Evolutionary conservation across 2,113 vertebrate genomes (phyloP).

Genomic region (Melanerpes formicivorus): DNA sequence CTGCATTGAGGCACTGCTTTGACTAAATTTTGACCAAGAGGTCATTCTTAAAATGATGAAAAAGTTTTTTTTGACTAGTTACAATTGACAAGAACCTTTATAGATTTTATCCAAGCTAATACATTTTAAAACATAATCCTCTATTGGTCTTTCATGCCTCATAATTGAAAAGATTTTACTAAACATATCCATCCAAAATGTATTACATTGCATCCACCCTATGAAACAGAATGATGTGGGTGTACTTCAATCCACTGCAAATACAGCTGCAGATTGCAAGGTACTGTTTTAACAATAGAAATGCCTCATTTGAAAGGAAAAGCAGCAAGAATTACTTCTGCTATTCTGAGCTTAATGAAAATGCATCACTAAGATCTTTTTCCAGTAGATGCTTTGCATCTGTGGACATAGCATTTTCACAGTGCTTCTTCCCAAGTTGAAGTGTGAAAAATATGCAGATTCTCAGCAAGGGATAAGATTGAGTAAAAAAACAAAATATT

Average conservation of each 20-base stretch:
- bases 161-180: neutral
- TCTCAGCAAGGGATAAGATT: neutral
- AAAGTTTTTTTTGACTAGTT: neutral
- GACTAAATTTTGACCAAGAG: neutral
- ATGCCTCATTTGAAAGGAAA: neutral
- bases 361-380: neutral
- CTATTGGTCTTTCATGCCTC: neutral
- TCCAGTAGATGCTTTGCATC: neutral
- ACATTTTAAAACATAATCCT: neutral
- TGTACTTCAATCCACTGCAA: neutral
- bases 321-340: neutral
- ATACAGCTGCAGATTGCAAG: neutral
- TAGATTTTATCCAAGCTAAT: neutral
- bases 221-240: neutral
- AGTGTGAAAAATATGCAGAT: neutral
- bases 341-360: neutral
- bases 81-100: neutral
- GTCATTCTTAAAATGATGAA: neutral
- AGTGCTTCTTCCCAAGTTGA: neutral
- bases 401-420: neutral
- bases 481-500: neutral
- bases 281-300: neutral
- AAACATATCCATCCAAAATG: neutral
- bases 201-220: neutral
- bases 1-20: neutral